Base-by-base conservation (phyloP, 2,113 vertebrate genomes). In the Prochilodus magdalenae region DNA sequence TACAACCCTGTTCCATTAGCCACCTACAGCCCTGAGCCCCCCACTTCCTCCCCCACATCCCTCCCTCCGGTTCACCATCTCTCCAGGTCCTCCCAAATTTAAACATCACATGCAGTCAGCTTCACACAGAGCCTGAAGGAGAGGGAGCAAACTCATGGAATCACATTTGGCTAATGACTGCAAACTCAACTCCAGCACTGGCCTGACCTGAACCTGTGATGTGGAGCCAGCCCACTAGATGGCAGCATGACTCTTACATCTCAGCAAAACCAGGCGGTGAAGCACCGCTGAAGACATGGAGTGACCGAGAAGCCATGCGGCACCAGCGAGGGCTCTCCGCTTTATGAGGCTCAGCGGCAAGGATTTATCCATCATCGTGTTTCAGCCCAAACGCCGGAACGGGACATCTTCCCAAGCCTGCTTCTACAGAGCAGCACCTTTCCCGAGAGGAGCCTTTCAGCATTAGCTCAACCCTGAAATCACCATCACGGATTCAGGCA, bases 41-140 rank as follows among this genome's bases (percentile, higher is more conserved):
- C n/a, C n/a, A n/a, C n/a, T n/a, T n/a, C n/a, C n/a, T 88, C 87
- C 85, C 88, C 16, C 62, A 47, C 30, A 18, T 11, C 63, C n/a
- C 65, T 8, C 22, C 16, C 27, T 70, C 59, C 33, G 73, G 74
- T 29, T 59, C 11, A 26, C 27, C 59, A n/a, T 55, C n/a, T 62
- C 30, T 22, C 16, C 57, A 71, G 75, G 76, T 73, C 79, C 33
- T 84, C 66, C 71, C 66, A 33, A 29, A 57, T 67, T 74, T 6
- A 65, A 74, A 36, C 60, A 24, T 51, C 59, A n/a, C 7, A 29
- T 7, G 11, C 7, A 20, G 63, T 66, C 63, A 33, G 18, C 16
- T n/a, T 22, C 66, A 40, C 30, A 40, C 13, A 70, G 33, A 13
- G n/a, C 36, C 18, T 24, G 40, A 26, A 40, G 66, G 22, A 67